Evolutionary conservation across 2,888 invertebrate genomes (phyloP).

Genomic region (Drosophila mimetica): DNA sequence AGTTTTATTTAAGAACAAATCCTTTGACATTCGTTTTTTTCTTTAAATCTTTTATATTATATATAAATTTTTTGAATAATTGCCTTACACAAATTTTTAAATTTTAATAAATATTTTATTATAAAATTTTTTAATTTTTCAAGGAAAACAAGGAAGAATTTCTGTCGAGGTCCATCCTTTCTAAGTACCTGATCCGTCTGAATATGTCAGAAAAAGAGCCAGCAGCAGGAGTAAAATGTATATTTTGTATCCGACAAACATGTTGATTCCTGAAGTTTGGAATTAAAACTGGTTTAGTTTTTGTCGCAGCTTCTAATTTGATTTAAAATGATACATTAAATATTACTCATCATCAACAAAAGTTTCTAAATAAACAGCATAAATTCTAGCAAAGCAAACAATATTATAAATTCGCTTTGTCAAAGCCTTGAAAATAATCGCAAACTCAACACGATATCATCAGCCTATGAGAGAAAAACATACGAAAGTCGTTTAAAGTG

Average conservation of each 20-base stretch:
- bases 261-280: background rate
- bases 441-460: background rate
- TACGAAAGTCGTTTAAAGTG: constrained; percentile 8
- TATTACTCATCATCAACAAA: too few relatives aligned
- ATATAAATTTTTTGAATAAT: too few relatives aligned
- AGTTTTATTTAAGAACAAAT: too few relatives aligned
- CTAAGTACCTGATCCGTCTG: background rate
- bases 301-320: background rate
- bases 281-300: background rate
- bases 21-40: too few relatives aligned
- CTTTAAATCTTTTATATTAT: too few relatives aligned
- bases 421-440: background rate
- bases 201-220: background rate
- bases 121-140: too few relatives aligned
- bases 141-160: too few relatives aligned
- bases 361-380: background rate
- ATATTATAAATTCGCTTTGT: too few relatives aligned
- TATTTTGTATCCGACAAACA: background rate
- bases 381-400: too few relatives aligned
- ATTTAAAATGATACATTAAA: background rate
- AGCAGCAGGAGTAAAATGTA: background rate
- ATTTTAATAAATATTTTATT: too few relatives aligned
- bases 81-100: too few relatives aligned
- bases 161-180: too few relatives aligned
- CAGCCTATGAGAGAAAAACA: background rate